Evolutionary conservation across 2,797 vertebrate genomes (phyloP).

Genomic region (Gymnothorax reevesii): DNA sequence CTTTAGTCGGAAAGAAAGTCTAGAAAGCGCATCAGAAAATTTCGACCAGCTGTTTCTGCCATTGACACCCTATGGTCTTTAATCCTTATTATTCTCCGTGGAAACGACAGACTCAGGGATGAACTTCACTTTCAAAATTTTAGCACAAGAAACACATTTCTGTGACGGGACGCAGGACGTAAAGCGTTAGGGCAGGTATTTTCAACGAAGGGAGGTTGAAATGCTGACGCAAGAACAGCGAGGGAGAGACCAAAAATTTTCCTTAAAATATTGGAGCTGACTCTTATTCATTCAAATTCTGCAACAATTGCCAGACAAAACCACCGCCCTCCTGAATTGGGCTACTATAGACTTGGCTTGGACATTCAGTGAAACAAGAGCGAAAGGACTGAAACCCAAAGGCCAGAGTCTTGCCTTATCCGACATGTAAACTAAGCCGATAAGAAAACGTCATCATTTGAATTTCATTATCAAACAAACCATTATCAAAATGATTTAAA

Average conservation of each 20-base stretch:
- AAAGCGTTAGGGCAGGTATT: neutral
- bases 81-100: neutral
- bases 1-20: neutral
- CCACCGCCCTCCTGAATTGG: neutral
- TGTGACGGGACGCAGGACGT: too few species aligned
- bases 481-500: constrained; percentile 49
- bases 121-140: neutral
- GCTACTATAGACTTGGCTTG: constrained; percentile 36
- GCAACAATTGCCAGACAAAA: neutral
- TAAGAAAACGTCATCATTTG: constrained; percentile 57
- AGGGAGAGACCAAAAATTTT: neutral
- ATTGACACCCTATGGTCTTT: neutral
- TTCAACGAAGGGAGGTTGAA: neutral
- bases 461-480: constrained; percentile 63
- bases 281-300: neutral
- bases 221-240: neutral
- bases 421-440: constrained; percentile 47
- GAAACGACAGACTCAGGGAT: too few species aligned
- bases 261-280: neutral
- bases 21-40: neutral
- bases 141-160: neutral
- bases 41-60: neutral
- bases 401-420: constrained; percentile 36
- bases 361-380: constrained; percentile 29
- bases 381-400: neutral